phyloP scores from a whole-genome alignment of 2,888 invertebrate genomes.

The Eupithecia abbreviata region DNA sequence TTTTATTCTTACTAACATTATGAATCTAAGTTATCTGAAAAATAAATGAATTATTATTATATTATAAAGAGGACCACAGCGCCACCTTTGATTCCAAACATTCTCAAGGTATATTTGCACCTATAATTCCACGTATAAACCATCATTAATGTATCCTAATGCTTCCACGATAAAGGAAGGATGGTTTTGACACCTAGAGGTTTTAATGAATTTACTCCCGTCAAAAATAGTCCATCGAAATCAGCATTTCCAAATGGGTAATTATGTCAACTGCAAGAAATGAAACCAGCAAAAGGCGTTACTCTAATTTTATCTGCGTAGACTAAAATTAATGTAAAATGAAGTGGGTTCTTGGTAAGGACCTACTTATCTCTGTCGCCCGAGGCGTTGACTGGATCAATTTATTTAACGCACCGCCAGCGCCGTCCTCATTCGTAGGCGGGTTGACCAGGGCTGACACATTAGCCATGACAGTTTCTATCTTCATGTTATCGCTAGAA shows the following conservation, averaged over 20 bases:
- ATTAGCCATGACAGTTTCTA: background rate
- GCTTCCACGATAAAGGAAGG: too few species aligned
- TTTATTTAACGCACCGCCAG: constrained; percentile 27
- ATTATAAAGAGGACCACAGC: too few species aligned
- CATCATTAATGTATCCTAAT: too few species aligned
- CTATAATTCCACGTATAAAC: too few species aligned
- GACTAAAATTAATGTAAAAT: constrained; percentile 17
- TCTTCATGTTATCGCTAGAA: background rate
- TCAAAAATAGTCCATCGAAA: background rate
- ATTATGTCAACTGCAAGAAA: constrained; percentile 9
- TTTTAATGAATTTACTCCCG: too few species aligned
- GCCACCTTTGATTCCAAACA: too few species aligned
- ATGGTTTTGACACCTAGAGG: too few species aligned
- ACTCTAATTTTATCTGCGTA: constrained; percentile 8
- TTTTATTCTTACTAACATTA: too few species aligned
- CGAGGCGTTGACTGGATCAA: constrained; percentile 27
- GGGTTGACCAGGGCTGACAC: background rate
- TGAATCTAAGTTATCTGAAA: too few species aligned
- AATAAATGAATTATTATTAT: too few species aligned
- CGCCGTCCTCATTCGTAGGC: constrained; percentile 18
- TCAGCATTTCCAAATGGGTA: background rate
- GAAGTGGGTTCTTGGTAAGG: constrained; percentile 4
- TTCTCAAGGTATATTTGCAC: too few species aligned
- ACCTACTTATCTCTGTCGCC: constrained; percentile 23
- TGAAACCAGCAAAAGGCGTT: constrained; percentile 5